Percentiles rank a stretch among this genome's conserved stretches.
phyloP scores from a whole-genome alignment of 1,140 invertebrate genomes.

The Calycopis cecrops region DNA sequence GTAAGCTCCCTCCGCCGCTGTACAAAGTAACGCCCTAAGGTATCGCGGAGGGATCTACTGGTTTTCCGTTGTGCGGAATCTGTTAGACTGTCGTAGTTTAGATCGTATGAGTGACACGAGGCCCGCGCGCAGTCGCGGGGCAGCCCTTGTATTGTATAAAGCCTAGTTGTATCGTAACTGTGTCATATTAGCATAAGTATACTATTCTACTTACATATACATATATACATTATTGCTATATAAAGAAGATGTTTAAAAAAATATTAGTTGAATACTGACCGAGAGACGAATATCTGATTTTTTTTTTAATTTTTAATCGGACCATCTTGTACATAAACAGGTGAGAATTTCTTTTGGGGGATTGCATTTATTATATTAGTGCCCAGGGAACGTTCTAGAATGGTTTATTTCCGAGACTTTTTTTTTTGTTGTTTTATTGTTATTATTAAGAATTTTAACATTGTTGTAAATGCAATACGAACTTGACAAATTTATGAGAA shows the following conservation, averaged over 20 bases:
- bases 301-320: conserved; percentile 17
- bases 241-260: conserved; percentile 61
- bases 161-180: conserved; percentile 66
- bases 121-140: conserved; percentile 26
- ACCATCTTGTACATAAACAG: conserved; percentile 60
- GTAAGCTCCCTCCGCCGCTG: conserved; percentile 50
- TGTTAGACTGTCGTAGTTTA: conserved; percentile 71
- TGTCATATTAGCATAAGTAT: conserved; percentile 72
- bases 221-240: conserved; percentile 67
- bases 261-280: conserved; percentile 63
- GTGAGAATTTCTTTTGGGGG: conserved; percentile 45
- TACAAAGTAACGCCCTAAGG: conserved; percentile 60
- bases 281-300: conserved; percentile 19
- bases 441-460: conserved; percentile 73
- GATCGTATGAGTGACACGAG: conserved; percentile 50
- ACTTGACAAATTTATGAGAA: conserved; percentile 35
- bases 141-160: conserved; percentile 67
- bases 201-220: conserved; percentile 67
- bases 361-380: conserved; percentile 67
- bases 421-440: conserved; percentile 73
- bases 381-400: conserved; percentile 63
- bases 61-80: conserved; percentile 73
- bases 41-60: conserved; percentile 46
- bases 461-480: conserved; percentile 65
- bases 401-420: conserved; percentile 61